Evolutionary conservation across 2,888 invertebrate genomes (phyloP), one percentile per base, ranked within the genome.

Genomic region (Imbricaverruca yamaguchii): DNA sequence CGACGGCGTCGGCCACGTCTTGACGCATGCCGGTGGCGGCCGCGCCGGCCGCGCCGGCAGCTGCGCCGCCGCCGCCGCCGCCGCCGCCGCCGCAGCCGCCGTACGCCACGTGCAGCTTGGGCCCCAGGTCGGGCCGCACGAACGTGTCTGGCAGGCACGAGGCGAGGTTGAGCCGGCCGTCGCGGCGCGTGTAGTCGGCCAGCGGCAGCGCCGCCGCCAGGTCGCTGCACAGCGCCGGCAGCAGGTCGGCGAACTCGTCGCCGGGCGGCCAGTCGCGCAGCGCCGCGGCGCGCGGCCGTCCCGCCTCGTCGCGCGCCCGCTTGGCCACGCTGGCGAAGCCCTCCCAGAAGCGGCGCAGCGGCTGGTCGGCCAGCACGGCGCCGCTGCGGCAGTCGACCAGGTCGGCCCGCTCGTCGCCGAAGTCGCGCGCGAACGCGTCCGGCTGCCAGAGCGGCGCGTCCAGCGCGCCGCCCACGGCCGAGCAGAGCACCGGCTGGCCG

Each of bases 101-200:
- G 87, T 98, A 98, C 10, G 98, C 98, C 84, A 94, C 97, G 89
- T 98, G 98, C 97, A 98, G 97, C 88, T 98, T 98, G 0, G 98
- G 98, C 0, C 98, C 98, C 57, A 98, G 89, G 87, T 98, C 98
- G 0, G 98, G 98, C 56, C 94, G 92, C 15, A 97, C 96, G 88
- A 96, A 88, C 84, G 87, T 88, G 81, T 88, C 87, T 15, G 89
- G 89, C 63, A 90, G 87, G 55, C 88, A 86, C n/a, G 88, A 87
- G 55, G 89, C 89, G 83, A 90, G 86, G 84, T 89, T 89, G 65
- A 88, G 86, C 23, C 86, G 85, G 10, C 89, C 89, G 83, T 88
- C 86, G 69, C 89, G 85, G 80, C 87, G 86, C 0, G 89, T 89
- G 85, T 98, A 98, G 86, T 97, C 95, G 13, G 92, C 90, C 84